Conservation (phyloP, 2,797 vertebrate genomes). For the Rousettus madagascariensis region DNA sequence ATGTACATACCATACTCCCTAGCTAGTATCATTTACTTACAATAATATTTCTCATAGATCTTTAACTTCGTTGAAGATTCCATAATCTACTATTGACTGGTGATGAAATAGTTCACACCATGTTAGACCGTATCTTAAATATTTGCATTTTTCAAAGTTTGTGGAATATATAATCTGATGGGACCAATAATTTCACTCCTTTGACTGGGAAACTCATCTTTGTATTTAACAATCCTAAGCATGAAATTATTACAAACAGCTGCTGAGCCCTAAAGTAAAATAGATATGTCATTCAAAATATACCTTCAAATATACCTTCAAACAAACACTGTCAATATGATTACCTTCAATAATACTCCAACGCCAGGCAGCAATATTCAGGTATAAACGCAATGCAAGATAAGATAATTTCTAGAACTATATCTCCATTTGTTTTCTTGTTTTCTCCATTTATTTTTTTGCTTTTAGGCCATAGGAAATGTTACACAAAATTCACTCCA, state of each 20-base stretch:
- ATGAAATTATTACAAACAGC: conserved; percentile 10
- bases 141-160: not conserved
- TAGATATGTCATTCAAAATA: not conserved
- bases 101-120: not conserved
- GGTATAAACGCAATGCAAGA: not conserved
- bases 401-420: not conserved
- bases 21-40: not conserved
- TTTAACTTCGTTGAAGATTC: not conserved
- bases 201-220: not conserved
- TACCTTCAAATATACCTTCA: not conserved
- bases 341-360: not conserved
- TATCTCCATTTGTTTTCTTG: not conserved
- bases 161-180: not conserved
- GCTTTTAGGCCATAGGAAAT: not conserved
- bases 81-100: not conserved
- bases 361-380: not conserved
- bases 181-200: conserved; percentile 35
- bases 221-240: not conserved
- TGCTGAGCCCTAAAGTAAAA: not conserved
- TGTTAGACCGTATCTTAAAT: not conserved
- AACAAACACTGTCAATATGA: not conserved
- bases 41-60: not conserved
- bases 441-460: not conserved
- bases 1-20: not conserved
- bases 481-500: conserved; percentile 61